These are phyloP conservation scores for Anthrax anthrax DNA, from an alignment of 2,888 invertebrate species.

Conservation along the genomic window DNA sequence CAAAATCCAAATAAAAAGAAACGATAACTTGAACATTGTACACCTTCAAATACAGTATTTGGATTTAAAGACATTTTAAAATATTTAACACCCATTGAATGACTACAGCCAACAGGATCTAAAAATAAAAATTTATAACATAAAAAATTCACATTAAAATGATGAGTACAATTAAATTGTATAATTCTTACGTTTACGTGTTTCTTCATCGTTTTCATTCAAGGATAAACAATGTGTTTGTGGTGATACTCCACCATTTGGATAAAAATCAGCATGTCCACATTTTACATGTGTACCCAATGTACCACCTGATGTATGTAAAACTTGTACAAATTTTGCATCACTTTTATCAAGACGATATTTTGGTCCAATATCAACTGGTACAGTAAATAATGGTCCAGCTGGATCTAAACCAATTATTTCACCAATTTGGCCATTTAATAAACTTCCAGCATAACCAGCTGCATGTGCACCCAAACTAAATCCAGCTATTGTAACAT, in stretches of 20 bases:
- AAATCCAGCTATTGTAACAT: conserved; percentile 29
- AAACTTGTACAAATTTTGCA: conserved; percentile 29
- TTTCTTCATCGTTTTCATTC: conserved; percentile 17
- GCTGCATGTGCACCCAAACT: conserved; percentile 33
- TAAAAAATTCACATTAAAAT: conserved; percentile 1
- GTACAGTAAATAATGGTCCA: conserved; percentile 30
- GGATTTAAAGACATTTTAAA: conserved; percentile 30
- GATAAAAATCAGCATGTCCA: conserved; percentile 33
- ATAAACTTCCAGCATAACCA: conserved; percentile 26
- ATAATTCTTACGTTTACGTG: conserved; percentile 1
- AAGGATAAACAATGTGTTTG: conserved; percentile 27
- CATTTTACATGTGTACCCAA: conserved; percentile 26
- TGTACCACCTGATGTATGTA: conserved; percentile 30
- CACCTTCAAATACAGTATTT: conserved; percentile 23
- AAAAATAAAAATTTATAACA: not conserved
- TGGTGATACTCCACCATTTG: conserved; percentile 29
- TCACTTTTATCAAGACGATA: conserved; percentile 27
- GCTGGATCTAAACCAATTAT: conserved; percentile 34
- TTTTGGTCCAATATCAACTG: conserved; percentile 23
- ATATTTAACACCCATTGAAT: conserved; percentile 27
- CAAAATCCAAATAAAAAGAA: conserved; percentile 21
- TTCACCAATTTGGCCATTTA: conserved; percentile 26
- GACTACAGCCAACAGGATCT: conserved; percentile 31
- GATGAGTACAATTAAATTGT: not conserved
- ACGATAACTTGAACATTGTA: conserved; percentile 23